Conservation (phyloP, 2,797 vertebrate species). For the Pelobates cultripes region DNA sequence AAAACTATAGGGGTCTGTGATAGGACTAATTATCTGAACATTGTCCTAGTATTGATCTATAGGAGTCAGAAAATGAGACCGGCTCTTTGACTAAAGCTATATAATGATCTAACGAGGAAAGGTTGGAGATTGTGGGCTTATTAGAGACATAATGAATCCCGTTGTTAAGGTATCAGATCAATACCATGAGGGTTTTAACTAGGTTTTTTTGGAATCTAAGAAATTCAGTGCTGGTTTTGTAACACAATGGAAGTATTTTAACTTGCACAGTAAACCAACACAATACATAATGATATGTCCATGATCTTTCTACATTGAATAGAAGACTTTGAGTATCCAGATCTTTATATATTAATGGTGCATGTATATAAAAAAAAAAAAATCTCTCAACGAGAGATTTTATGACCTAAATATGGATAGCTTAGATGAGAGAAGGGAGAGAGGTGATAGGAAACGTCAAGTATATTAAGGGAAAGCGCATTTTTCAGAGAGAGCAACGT, state of each 20-base stretch:
- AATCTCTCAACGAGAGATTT: no score
- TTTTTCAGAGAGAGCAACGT: no score
- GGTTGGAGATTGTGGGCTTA: not conserved
- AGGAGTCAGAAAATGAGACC: not conserved
- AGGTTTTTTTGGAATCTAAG: not conserved
- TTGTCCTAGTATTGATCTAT: not conserved
- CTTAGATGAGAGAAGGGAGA: no score
- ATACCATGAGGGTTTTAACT: not conserved
- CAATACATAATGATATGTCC: not conserved
- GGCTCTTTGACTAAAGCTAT: not conserved
- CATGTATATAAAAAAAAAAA: no score
- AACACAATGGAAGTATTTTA: not conserved
- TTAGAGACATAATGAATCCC: not conserved
- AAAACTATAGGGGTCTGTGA: not conserved
- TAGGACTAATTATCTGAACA: not conserved
- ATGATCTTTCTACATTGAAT: no score
- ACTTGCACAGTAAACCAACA: not conserved
- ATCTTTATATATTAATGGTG: no score
- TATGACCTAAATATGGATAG: no score
- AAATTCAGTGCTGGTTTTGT: not conserved
- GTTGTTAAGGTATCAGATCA: not conserved
- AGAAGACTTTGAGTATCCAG: no score
- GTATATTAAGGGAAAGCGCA: no score
- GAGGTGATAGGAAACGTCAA: no score
- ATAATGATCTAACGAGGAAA: not conserved